Evolutionary conservation across 2,888 invertebrate species (phyloP).

Genomic region (Apodemia zela): DNA sequence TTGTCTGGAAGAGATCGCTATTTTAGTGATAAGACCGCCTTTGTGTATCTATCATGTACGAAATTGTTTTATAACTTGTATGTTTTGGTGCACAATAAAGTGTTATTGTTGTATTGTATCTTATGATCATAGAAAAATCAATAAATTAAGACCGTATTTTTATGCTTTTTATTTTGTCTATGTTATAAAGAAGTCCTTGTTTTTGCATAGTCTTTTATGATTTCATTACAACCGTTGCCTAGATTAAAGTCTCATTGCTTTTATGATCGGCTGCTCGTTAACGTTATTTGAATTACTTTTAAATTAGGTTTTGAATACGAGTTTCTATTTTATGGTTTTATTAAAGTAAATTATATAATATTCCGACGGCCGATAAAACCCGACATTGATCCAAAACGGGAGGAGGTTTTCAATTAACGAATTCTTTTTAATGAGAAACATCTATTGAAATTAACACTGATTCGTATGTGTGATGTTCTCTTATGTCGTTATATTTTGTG

Average conservation of each 20-base stretch:
- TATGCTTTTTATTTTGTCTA: neutral
- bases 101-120: no score
- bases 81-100: no score
- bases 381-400: neutral
- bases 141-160: no score
- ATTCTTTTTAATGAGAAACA: no score
- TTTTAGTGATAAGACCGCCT: no score
- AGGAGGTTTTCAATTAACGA: neutral
- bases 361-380: neutral
- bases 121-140: no score
- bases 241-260: conserved; percentile 12
- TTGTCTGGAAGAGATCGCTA: no score
- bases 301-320: conserved; percentile 9
- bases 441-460: no score
- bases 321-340: neutral
- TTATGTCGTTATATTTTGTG: no score
- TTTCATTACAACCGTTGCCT: conserved; percentile 15
- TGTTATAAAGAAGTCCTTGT: neutral
- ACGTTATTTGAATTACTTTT: conserved; percentile 14
- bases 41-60: no score
- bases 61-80: no score
- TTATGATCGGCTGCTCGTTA: conserved; percentile 14
- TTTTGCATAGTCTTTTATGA: conserved; percentile 2
- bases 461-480: no score
- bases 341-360: neutral